Evolutionary conservation across 2,797 vertebrate species (phyloP).

Genomic region (Coranthus polyacanthus): DNA sequence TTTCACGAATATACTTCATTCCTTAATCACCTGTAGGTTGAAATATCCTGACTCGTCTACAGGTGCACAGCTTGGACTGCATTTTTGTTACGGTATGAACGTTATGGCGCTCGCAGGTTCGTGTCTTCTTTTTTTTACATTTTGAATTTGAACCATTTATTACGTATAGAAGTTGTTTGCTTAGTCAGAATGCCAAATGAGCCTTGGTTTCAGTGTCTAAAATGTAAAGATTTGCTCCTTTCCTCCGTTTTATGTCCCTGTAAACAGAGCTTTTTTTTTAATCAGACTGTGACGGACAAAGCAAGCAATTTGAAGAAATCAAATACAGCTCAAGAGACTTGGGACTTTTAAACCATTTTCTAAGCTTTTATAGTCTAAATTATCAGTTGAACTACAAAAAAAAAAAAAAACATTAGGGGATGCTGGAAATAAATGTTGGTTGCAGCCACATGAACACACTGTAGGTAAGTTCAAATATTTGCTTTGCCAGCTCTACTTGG

Average conservation of each 20-base stretch:
- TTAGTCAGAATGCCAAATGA: not conserved
- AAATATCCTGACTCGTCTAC: not conserved
- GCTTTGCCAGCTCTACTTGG: too few relatives aligned
- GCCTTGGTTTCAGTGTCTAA: not conserved
- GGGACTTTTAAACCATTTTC: too few relatives aligned
- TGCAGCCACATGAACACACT: not conserved
- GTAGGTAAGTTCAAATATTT: not conserved
- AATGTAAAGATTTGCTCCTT: not conserved
- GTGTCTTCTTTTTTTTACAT: too few relatives aligned
- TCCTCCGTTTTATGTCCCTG: not conserved
- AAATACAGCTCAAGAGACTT: too few relatives aligned
- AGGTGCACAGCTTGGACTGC: not conserved
- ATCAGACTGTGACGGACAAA: too few relatives aligned
- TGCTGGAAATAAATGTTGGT: not conserved
- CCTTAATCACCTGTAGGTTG: not conserved
- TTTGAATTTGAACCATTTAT: too few relatives aligned
- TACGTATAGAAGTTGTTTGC: not conserved
- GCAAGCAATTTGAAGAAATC: too few relatives aligned
- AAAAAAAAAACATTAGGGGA: too few relatives aligned
- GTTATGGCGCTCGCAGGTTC: too few relatives aligned
- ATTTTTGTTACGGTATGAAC: not conserved
- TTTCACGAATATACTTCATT: not conserved
- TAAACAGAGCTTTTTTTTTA: too few relatives aligned
- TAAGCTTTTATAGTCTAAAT: not conserved
- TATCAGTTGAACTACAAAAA: not conserved